These are phyloP conservation scores for Aphaenogaster floridana DNA, from an alignment of 1,140 invertebrate genomes.

Conservation along the genomic window DNA sequence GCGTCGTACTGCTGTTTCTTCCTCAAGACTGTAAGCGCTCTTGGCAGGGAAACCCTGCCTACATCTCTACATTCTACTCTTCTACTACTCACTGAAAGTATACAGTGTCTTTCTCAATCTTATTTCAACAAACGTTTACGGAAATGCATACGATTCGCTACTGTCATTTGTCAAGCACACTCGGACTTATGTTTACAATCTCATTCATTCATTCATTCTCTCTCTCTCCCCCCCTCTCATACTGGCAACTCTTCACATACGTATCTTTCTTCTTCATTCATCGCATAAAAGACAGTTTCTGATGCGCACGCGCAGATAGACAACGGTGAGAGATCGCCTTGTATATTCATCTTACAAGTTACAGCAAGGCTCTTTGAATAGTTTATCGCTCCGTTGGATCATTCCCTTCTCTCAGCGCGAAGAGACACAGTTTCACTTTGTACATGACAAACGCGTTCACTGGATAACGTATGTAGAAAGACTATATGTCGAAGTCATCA, in stretches of 20 bases:
- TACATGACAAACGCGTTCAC: neutral
- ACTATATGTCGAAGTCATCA: neutral
- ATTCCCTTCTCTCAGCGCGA: neutral
- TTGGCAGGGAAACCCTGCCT: neutral
- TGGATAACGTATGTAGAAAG: neutral
- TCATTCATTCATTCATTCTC: too few relatives aligned
- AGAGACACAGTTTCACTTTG: neutral
- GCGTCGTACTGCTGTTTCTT: neutral
- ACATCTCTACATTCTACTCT: neutral
- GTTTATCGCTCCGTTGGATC: neutral
- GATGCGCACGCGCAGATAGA: neutral
- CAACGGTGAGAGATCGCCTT: neutral
- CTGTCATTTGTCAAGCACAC: neutral
- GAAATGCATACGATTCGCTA: neutral
- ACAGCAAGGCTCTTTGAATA: neutral
- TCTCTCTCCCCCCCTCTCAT: neutral
- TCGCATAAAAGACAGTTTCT: neutral
- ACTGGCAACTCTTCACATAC: neutral
- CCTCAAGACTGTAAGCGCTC: neutral
- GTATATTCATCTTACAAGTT: constrained; percentile 25
- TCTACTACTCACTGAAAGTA: neutral
- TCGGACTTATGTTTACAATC: neutral
- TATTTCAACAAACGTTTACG: neutral
- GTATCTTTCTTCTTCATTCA: neutral
- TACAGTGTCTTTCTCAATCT: neutral